phyloP scores from a whole-genome alignment of 64 coral and sea anemone species.

The Porites australiensis region DNA sequence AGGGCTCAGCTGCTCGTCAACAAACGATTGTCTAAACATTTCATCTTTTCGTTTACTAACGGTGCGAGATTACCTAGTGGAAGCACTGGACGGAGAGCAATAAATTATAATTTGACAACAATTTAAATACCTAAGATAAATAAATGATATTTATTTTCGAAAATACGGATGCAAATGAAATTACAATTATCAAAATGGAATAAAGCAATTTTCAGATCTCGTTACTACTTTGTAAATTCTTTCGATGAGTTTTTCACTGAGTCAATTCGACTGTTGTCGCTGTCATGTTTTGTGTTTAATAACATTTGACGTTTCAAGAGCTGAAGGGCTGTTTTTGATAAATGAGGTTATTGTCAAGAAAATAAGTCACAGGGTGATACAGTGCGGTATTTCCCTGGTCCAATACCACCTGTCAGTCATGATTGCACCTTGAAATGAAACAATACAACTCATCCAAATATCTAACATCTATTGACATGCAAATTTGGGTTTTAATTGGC shows the following conservation, averaged over 20 bases:
- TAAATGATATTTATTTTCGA: conserved; percentile 31
- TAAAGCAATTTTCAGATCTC: background rate
- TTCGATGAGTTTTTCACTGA: background rate
- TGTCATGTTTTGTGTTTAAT: background rate
- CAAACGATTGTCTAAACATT: background rate
- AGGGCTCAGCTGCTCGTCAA: background rate
- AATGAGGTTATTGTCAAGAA: conserved; percentile 6
- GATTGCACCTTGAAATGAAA: conserved; percentile 10
- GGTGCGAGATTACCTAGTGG: background rate
- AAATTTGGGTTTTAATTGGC: conserved; percentile 64
- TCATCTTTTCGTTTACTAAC: background rate
- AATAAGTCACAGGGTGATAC: conserved; percentile 32
- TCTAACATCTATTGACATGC: conserved; percentile 66
- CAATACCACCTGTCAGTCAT: conserved; percentile 18
- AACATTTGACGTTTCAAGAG: background rate
- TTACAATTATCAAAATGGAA: conserved; percentile 1
- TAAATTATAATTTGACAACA: conserved; percentile 55
- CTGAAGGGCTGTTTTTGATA: background rate
- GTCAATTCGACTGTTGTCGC: background rate
- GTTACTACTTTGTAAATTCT: background rate
- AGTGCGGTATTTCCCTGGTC: background rate
- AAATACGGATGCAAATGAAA: conserved; percentile 32
- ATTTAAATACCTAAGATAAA: conserved; percentile 41
- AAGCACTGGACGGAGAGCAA: background rate
- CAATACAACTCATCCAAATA: background rate